phyloP scores from a whole-genome alignment of 2,797 vertebrate genomes.

The Chloroceryle amazona region DNA sequence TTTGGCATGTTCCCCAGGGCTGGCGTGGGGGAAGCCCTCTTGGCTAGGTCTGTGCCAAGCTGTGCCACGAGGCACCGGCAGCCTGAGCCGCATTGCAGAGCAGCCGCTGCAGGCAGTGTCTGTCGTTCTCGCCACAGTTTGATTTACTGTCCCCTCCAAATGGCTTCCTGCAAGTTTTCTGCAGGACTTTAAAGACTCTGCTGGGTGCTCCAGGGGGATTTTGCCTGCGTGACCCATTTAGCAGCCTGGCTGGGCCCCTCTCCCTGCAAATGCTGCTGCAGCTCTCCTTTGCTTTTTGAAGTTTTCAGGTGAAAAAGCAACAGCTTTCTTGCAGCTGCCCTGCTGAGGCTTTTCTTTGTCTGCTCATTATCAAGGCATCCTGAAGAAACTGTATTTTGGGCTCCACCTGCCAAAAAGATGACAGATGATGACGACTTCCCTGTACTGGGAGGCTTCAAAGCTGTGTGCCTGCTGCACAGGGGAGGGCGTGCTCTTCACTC shows the following conservation, averaged over 20 bases:
- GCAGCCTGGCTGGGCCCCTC: conserved; percentile 1
- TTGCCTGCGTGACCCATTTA: background rate
- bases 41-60: fast-evolving
- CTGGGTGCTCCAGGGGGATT: background rate
- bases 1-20: background rate
- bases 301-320: background rate
- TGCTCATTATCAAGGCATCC: background rate
- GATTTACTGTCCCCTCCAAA: conserved; percentile 29
- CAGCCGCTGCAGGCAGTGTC: background rate
- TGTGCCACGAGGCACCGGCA: fast-evolving
- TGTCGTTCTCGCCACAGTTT: fast-evolving
- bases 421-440: background rate
- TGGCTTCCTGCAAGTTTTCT: background rate
- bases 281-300: background rate
- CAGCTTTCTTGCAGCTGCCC: background rate
- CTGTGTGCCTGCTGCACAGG: background rate
- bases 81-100: conserved; percentile 28
- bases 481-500: background rate
- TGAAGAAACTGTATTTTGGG: background rate
- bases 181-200: background rate
- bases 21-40: background rate
- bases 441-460: background rate
- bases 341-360: conserved; percentile 5
- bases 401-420: background rate
- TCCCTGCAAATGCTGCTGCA: background rate